Conservation (phyloP, 1,140 invertebrate genomes). For the Cydia fagiglandana region DNA sequence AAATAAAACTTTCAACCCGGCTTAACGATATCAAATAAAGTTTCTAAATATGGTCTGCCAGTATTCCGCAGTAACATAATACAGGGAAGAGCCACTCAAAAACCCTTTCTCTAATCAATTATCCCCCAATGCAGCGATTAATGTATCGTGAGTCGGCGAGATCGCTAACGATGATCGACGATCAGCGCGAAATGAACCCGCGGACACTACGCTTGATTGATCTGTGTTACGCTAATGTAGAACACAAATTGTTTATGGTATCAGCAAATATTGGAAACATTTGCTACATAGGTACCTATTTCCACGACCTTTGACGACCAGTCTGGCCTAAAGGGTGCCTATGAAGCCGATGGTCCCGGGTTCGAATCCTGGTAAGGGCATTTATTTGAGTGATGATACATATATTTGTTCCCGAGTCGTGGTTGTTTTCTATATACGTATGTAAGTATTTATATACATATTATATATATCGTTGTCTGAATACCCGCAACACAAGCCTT, state of each 20-base stretch:
- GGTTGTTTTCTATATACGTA: no score
- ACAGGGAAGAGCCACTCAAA: neutral
- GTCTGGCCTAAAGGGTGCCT: no score
- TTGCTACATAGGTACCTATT: no score
- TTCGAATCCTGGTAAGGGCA: no score
- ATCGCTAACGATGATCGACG: slow-evolving; percentile 3
- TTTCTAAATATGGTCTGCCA: neutral
- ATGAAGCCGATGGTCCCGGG: no score
- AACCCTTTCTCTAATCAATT: neutral
- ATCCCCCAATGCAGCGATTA: slow-evolving; percentile 1
- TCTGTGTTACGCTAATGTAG: slow-evolving; percentile 1
- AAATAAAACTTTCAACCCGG: no score
- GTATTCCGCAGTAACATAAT: neutral
- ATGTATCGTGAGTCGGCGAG: slow-evolving; percentile 8
- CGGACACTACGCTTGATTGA: slow-evolving; percentile 13
- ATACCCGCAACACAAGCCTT: no score
- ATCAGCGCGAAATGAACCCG: neutral
- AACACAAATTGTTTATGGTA: neutral
- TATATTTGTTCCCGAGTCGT: no score
- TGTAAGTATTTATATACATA: no score
- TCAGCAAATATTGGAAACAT: neutral
- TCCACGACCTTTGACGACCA: no score
- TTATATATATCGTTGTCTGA: no score
- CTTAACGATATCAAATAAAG: neutral
- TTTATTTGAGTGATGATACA: no score